Base-by-base conservation (phyloP, 2,797 vertebrate genomes). In the Tragopan temminckii region DNA sequence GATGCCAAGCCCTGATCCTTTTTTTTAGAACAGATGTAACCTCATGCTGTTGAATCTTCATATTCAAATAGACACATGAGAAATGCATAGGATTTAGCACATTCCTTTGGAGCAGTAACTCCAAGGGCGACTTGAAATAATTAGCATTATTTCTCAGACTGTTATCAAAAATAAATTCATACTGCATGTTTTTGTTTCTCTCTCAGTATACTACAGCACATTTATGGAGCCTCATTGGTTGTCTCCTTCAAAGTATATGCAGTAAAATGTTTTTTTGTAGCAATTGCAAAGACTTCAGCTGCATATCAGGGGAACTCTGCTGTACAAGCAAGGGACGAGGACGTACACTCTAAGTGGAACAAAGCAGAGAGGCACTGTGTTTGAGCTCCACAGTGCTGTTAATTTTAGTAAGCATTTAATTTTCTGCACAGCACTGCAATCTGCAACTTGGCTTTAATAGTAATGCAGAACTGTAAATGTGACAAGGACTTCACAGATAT, bases 31-130 rank as follows among this genome's bases (percentile, higher is more conserved):
- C 95, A 97, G 89, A 95, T 91, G 82, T 64, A 95, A 55, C 21
- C 77, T 85, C 84, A 76, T 88, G 84, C 94, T 95, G 89, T 87
- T 92, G 94, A 90, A 90, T 93, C 86, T 92, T 93, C 87, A 33
- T 92, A 89, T 94, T 95, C 93, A 95, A 90, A 93, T 89, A 95
- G 93, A 88, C 46, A 69, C 88, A 85, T 45, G 76, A 96, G 90
- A 90, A 93, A 95, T 59, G 67, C 35, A 66, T 8, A 85, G 81
- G 79, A 93, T 93, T 94, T 95, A 92, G 84, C 79, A 89, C 84
- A 63, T 93, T 94, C 94, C 76, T 94, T 89, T 80, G 83, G 79
- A 92, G 81, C 69, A 90, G 50, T 45, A 88, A 69, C 72, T 93
- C 90, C 63, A 89, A 87, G 93, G 93, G 74, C 0, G 0, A 96